Base-by-base conservation (phyloP, 2,888 invertebrate species). In the Sarcophaga caerulescens region DNA sequence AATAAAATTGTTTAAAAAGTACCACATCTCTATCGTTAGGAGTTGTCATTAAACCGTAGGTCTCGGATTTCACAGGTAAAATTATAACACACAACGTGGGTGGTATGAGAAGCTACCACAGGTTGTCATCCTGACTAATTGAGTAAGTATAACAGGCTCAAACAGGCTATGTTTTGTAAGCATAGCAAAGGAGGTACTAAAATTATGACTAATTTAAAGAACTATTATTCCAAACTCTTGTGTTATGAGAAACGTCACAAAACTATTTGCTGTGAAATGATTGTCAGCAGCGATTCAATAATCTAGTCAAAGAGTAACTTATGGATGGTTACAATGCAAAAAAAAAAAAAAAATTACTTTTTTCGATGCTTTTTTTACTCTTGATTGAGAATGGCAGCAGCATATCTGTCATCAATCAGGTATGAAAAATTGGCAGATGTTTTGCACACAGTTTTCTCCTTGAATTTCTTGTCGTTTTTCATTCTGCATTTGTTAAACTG, bases 221-320 rank as follows among this genome's bases (percentile, higher is more conserved):
- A 4, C 77, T 47, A 68, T 69, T 23, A 57, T 71, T 79, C 6
- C 19, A 2, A 23, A 21, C 71, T 12, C 21, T 6, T 14, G 19
- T 79, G 44, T 63, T 21, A 47, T 14, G 14, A 14, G 14, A 14
- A 47, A 47, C 17, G 52, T 47, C 14, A 60, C 21, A n/a, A n/a
- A 45, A 70, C 59, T 76, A 77, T 77, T 62, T 82, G 8, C 60
- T 35, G 2, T 44, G 60, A 21, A 63, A n/a, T 63, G 85, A 69
- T 75, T 81, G 74, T 69, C 44, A 81, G 75, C 65, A 75, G 70
- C 70, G 63, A 76, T 85, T 77, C 81, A 74, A 81, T 84, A 80
- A 73, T 35, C 71, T 65, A 10, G n/a, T 10, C 14, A 2, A 63
- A 25, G 62, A 60, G 73, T 52, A 63, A 12, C 52, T 17, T 52